Conservation (phyloP, 2,888 invertebrate species). For the Apotomis turbidana region DNA sequence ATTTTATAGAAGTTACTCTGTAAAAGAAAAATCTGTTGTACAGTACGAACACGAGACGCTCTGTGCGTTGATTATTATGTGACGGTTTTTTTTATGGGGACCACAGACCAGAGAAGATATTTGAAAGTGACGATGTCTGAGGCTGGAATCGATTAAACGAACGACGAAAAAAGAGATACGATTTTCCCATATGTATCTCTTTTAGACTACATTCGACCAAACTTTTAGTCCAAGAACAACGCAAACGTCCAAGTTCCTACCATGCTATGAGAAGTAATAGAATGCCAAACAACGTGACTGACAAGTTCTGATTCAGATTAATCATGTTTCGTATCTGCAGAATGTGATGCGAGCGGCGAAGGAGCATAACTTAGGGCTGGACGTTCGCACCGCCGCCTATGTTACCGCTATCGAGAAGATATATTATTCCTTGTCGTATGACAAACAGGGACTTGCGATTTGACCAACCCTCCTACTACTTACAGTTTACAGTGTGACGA, state of each 20-base stretch:
- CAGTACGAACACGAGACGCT: neutral
- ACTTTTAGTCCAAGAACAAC: too few species aligned
- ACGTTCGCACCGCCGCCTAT: conserved; percentile 97
- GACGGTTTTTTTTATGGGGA: neutral
- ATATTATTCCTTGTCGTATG: conserved; percentile 91
- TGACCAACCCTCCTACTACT: conserved; percentile 62
- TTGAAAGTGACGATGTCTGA: too few species aligned
- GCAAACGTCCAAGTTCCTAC: too few species aligned
- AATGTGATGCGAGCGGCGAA: conserved; percentile 87
- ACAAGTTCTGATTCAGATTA: too few species aligned
- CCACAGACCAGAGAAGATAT: too few species aligned
- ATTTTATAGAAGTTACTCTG: conserved; percentile 83
- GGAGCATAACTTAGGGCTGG: conserved; percentile 88
- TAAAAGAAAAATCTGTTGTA: conserved; percentile 60
- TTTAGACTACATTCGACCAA: too few species aligned
- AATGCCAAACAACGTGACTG: too few species aligned
- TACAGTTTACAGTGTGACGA: too few species aligned
- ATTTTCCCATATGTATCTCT: too few species aligned
- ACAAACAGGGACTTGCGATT: conserved; percentile 97
- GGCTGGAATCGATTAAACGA: too few species aligned
- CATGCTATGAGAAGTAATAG: too few species aligned
- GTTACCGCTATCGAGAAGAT: conserved; percentile 98
- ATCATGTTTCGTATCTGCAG: conserved; percentile 56
- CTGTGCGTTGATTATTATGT: neutral
- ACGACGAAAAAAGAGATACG: too few species aligned